Evolutionary conservation across 2,113 vertebrate species (phyloP).

Genomic region (Nymphicus hollandicus): DNA sequence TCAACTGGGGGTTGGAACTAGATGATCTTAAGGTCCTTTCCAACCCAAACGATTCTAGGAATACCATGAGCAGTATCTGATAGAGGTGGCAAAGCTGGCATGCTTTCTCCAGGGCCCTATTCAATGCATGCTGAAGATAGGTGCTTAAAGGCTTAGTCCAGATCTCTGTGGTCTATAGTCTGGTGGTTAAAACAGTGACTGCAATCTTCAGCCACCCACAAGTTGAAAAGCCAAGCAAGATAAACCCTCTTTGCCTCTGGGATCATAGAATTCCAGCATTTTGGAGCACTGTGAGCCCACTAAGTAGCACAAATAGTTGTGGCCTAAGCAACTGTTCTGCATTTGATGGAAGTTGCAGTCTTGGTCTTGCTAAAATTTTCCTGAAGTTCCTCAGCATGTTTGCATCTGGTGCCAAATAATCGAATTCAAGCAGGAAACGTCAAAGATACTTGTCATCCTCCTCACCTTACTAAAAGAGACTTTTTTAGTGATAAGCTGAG

Average conservation of each 20-base stretch:
- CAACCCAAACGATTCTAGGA: background rate
- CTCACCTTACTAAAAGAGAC: background rate
- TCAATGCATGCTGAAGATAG: fast-evolving
- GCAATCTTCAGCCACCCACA: background rate
- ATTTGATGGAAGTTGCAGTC: background rate
- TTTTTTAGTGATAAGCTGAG: background rate
- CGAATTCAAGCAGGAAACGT: background rate
- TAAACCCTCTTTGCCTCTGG: background rate
- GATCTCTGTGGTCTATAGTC: background rate
- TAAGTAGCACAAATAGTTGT: background rate
- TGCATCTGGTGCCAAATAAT: background rate
- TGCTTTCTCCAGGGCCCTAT: background rate
- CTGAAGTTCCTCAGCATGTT: background rate
- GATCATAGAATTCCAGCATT: background rate
- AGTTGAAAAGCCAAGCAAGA: background rate
- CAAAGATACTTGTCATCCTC: background rate
- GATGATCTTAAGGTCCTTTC: background rate
- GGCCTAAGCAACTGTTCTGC: background rate
- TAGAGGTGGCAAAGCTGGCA: background rate
- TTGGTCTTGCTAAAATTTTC: background rate
- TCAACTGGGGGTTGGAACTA: background rate
- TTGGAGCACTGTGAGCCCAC: background rate
- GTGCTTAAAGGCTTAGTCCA: background rate
- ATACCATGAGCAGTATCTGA: background rate
- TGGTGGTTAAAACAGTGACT: background rate